Conservation (phyloP, 1,140 invertebrate genomes). For the Pogonomyrmex barbatus region DNA sequence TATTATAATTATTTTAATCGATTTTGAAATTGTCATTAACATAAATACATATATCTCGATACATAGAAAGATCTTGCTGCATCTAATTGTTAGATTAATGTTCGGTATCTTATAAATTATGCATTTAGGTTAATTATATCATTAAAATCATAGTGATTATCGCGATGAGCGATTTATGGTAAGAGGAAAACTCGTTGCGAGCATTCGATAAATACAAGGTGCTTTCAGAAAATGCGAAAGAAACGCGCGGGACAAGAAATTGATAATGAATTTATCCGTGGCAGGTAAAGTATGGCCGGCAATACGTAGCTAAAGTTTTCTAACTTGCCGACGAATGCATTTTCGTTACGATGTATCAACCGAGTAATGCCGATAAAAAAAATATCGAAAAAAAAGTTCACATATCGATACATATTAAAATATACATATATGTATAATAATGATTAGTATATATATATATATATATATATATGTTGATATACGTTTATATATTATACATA, state of each 20-base stretch:
- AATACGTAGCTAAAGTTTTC: neutral
- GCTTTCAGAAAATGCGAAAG: neutral
- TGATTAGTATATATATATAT: neutral
- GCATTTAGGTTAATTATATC: neutral
- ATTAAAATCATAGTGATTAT: neutral
- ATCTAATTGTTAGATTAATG: neutral
- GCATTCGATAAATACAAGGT: conserved; percentile 20
- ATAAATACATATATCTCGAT: neutral
- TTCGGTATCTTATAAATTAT: neutral
- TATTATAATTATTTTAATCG: neutral
- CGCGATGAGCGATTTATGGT: neutral
- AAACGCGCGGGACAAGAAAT: neutral
- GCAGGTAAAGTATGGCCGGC: conserved; percentile 36
- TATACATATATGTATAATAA: neutral
- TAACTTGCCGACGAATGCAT: conserved; percentile 49
- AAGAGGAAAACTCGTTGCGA: neutral
- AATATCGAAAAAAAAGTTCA: neutral
- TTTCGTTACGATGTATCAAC: conserved; percentile 18
- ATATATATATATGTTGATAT: neutral
- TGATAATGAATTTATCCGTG: neutral
- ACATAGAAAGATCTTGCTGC: neutral
- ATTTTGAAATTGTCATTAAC: neutral
- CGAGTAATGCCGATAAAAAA: neutral
- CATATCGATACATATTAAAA: neutral
- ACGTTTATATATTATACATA: no score